phyloP scores from a whole-genome alignment of 2,888 invertebrate genomes.

The Phyllotreta cruciferae region DNA sequence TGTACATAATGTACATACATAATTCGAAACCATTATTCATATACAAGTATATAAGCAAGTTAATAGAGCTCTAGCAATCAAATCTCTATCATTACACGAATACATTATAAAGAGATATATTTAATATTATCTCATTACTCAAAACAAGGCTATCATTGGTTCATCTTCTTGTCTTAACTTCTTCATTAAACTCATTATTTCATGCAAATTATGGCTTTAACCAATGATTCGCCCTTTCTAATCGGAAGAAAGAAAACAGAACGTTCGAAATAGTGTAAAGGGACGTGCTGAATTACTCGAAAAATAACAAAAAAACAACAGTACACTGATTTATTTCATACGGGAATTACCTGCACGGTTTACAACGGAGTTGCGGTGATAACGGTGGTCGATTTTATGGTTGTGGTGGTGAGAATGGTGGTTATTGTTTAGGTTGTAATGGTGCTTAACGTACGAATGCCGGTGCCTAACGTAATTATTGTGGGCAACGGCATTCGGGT shows the following conservation, averaged over 20 bases:
- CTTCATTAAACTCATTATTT: too few species aligned
- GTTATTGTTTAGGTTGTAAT: constrained; percentile 68
- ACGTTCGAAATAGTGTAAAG: constrained; percentile 20
- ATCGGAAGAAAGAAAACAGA: constrained; percentile 25
- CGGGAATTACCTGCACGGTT: constrained; percentile 64
- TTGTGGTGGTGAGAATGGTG: constrained; percentile 68
- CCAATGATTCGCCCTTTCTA: constrained; percentile 1
- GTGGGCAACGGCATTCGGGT: constrained; percentile 73
- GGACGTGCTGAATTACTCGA: constrained; percentile 27
- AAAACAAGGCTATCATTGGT: too few species aligned
- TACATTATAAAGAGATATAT: too few species aligned
- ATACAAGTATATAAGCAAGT: too few species aligned
- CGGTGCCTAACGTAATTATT: constrained; percentile 58
- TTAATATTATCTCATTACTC: too few species aligned
- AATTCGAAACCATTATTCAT: too few species aligned
- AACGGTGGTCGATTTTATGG: constrained; percentile 66
- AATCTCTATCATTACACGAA: too few species aligned
- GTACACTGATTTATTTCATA: constrained; percentile 13
- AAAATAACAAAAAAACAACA: constrained; percentile 15
- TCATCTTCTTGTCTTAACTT: too few species aligned
- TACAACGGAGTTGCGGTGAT: constrained; percentile 68
- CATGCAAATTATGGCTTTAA: neutral
- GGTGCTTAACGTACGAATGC: constrained; percentile 64
- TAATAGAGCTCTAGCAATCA: too few species aligned
- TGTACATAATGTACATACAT: too few species aligned